Conservation (phyloP, 2,113 vertebrate species). For the Dascyllus trimaculatus region DNA sequence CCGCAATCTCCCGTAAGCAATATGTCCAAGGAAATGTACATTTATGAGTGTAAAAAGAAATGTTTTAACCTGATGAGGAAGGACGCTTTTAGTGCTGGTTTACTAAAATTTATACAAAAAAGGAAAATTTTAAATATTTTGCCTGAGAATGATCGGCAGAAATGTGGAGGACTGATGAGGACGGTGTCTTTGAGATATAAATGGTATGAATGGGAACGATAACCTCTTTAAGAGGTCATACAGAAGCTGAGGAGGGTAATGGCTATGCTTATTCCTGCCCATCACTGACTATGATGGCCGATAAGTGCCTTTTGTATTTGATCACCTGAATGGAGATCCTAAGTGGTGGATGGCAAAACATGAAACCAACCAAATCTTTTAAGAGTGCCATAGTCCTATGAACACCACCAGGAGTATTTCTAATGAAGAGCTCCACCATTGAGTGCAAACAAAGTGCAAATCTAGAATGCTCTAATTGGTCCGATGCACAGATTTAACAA, state of each 20-base stretch:
- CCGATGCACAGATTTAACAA: slow-evolving; percentile 17
- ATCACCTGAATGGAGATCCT: slow-evolving; percentile 72
- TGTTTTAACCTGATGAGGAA: slow-evolving; percentile 61
- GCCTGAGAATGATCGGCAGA: slow-evolving; percentile 43
- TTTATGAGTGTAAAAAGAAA: slow-evolving; percentile 61
- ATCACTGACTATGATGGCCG: slow-evolving; percentile 78
- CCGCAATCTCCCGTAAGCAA: slow-evolving; percentile 70
- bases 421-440: slow-evolving; percentile 38
- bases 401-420: slow-evolving; percentile 74
- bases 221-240: slow-evolving; percentile 73
- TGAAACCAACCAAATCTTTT: slow-evolving; percentile 77
- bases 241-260: slow-evolving; percentile 72
- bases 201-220: slow-evolving; percentile 56
- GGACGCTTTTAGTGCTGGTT: slow-evolving; percentile 83
- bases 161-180: slow-evolving; percentile 40
- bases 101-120: slow-evolving; percentile 75
- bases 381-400: slow-evolving; percentile 83
- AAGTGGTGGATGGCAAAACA: slow-evolving; percentile 73
- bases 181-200: slow-evolving; percentile 54
- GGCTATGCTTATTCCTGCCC: slow-evolving; percentile 71
- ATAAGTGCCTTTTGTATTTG: slow-evolving; percentile 87
- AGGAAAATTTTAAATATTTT: slow-evolving; percentile 61
- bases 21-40: slow-evolving; percentile 75
- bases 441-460: slow-evolving; percentile 22
- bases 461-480: slow-evolving; percentile 38